Percentiles rank a stretch among this genome's conserved stretches.
Evolutionary conservation across 2,113 vertebrate species (phyloP).

Genomic region (Rhizomys pruinosus): DNA sequence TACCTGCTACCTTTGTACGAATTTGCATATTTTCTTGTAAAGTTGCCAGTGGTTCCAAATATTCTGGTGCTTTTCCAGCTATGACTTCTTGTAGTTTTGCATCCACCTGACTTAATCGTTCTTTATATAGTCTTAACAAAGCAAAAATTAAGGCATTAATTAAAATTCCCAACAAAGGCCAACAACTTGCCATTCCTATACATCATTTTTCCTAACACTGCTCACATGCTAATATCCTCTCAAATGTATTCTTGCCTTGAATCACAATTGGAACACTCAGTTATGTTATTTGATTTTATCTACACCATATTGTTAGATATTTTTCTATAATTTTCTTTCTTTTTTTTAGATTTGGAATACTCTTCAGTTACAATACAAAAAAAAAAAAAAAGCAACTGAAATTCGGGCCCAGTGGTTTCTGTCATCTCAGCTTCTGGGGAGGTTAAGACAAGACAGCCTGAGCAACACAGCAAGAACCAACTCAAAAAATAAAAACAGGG

Average conservation of each 20-base stretch:
- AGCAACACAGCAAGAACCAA: not conserved
- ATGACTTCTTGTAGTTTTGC: constrained; percentile 98
- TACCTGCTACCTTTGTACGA: constrained; percentile 98
- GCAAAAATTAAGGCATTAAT: constrained; percentile 77
- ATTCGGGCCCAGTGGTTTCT: not conserved
- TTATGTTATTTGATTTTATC: constrained; percentile 42
- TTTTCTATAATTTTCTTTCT: not conserved
- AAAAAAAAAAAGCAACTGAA: constrained; percentile 44
- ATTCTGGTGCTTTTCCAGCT: constrained; percentile 97
- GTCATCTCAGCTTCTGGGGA: not conserved
- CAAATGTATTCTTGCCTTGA: constrained; percentile 26
- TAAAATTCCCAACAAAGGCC: constrained; percentile 70
- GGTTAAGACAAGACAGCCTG: too few species aligned
- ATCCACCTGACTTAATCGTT: constrained; percentile 97
- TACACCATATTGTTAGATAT: constrained; percentile 9
- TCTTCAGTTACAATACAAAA: constrained; percentile 45
- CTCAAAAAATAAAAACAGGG: not conserved
- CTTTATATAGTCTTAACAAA: constrained; percentile 95
- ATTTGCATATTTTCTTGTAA: constrained; percentile 99
- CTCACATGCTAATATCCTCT: constrained; percentile 44
- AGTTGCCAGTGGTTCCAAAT: constrained; percentile 97
- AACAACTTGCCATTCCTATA: constrained; percentile 54
- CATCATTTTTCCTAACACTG: constrained; percentile 42
- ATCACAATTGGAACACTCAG: constrained; percentile 28
- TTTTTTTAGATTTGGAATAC: constrained; percentile 21